These are phyloP conservation scores for Gila robusta DNA, from an alignment of 2,797 vertebrate genomes.

Conservation along the genomic window DNA sequence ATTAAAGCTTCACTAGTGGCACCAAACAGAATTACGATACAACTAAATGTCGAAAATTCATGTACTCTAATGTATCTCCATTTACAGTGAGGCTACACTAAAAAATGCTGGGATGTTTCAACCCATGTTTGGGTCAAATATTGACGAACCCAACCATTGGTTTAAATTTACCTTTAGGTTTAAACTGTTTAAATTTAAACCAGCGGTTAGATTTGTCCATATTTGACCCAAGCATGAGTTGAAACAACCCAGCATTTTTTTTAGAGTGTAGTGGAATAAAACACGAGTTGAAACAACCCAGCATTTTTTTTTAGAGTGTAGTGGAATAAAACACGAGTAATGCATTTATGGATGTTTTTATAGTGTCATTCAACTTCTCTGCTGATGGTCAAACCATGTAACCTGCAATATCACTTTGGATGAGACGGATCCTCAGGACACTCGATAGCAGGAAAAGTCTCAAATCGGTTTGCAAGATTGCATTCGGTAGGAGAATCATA, in stretches of 20 bases:
- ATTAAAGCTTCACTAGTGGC: background rate
- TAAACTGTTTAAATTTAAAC: too few species aligned
- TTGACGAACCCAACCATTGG: too few species aligned
- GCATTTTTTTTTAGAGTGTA: too few species aligned
- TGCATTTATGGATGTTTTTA: background rate
- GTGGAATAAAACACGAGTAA: background rate
- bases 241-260: too few species aligned
- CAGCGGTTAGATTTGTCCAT: too few species aligned
- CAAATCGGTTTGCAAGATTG: background rate
- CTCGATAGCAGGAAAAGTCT: background rate
- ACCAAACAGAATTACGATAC: background rate
- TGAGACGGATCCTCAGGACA: background rate
- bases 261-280: background rate
- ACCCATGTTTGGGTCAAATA: background rate
- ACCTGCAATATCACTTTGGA: background rate
- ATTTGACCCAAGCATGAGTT: too few species aligned
- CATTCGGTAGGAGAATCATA: background rate
- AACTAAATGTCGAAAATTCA: background rate
- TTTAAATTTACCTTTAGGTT: too few species aligned
- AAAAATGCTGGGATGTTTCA: too few species aligned
- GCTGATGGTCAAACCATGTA: constrained; percentile 44
- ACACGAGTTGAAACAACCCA: background rate
- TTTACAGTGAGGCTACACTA: background rate
- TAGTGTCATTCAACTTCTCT: constrained; percentile 9
- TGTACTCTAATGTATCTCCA: constrained; percentile 1